Evolutionary conservation across 2,797 vertebrate genomes (phyloP).

Genomic region (Centropyge bicolor): DNA sequence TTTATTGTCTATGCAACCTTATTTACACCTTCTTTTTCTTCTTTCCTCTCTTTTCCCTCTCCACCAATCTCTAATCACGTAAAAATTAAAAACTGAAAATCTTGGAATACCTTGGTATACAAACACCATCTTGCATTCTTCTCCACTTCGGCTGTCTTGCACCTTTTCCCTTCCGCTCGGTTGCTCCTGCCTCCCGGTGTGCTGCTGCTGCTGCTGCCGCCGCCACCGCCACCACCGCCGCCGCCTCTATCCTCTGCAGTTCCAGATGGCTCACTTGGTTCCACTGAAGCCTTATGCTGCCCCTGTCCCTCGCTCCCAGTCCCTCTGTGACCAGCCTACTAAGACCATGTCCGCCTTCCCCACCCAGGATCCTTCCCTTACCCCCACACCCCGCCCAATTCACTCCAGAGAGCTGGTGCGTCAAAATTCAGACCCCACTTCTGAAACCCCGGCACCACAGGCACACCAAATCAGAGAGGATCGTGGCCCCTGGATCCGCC

Average conservation of each 20-base stretch:
- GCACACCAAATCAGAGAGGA: conserved; percentile 83
- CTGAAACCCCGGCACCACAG: conserved; percentile 89
- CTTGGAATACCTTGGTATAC: conserved; percentile 18
- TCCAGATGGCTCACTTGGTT: conserved; percentile 94
- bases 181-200: conserved; percentile 43
- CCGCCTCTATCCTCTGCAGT: conserved; percentile 82
- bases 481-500: conserved; percentile 90
- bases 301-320: conserved; percentile 94
- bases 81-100: conserved; percentile 16
- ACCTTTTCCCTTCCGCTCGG: conserved; percentile 25
- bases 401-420: conserved; percentile 90
- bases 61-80: conserved; percentile 19
- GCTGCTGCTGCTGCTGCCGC: conserved; percentile 50
- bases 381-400: conserved; percentile 84
- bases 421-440: conserved; percentile 95
- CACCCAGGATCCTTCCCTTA: conserved; percentile 90
- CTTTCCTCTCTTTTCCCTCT: conserved; percentile 32
- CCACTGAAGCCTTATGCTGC: conserved; percentile 94
- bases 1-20: conserved; percentile 37
- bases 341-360: conserved; percentile 95
- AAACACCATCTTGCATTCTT: conserved; percentile 46
- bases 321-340: conserved; percentile 94
- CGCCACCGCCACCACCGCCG: no score
- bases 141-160: conserved; percentile 22
- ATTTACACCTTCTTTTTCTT: conserved; percentile 51